phyloP scores from a whole-genome alignment of 2,797 vertebrate genomes.

The Sebastes taczanowskii region DNA sequence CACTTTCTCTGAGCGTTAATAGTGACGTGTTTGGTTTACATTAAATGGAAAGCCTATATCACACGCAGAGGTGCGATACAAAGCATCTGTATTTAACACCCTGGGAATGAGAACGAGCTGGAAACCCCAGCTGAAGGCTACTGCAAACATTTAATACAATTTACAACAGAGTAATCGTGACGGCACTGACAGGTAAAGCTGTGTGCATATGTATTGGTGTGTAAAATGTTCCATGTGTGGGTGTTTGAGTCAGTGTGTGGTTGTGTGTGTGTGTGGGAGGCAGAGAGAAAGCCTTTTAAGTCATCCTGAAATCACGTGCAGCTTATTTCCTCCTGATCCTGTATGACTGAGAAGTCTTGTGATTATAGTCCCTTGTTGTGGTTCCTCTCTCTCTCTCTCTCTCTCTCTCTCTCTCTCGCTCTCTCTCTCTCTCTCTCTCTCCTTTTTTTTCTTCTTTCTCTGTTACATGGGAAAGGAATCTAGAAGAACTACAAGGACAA shows the following conservation, averaged over 20 bases:
- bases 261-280: neutral
- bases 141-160: neutral
- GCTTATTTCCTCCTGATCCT: conserved; percentile 54
- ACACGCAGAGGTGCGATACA: rapidly evolving
- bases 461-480: conserved; percentile 17
- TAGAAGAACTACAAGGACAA: conserved; percentile 38
- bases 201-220: neutral
- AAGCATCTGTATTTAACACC: too few species aligned
- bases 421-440: neutral
- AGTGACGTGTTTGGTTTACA: too few species aligned
- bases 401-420: neutral
- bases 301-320: conserved; percentile 61
- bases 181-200: neutral
- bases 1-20: too few species aligned
- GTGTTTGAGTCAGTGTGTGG: neutral
- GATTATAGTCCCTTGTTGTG: conserved; percentile 50
- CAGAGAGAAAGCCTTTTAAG: conserved; percentile 11
- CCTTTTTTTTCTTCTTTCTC: neutral
- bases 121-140: neutral
- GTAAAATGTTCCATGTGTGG: neutral
- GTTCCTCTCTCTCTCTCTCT: neutral
- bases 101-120: neutral
- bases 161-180: neutral
- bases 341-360: conserved; percentile 61
- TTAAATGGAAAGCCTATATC: too few species aligned